Evolutionary conservation across 2,888 invertebrate genomes (phyloP), one percentile per base, ranked within the genome.

Genomic region (Eremobia ochroleuca): DNA sequence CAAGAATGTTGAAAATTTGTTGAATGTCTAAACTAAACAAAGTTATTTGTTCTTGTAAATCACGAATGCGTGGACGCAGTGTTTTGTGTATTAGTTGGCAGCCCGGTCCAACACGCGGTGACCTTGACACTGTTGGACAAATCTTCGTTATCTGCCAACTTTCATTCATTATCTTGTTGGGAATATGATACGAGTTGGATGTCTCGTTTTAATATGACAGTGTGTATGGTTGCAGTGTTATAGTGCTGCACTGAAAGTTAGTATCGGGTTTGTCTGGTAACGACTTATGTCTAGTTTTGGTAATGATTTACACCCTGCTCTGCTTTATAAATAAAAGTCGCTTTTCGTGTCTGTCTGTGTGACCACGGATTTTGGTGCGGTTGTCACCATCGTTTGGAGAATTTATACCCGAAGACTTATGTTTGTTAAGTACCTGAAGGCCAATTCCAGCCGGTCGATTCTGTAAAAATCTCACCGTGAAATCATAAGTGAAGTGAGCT

Each of bases 81-180:
- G 76, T 81, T 86, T 85, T 83, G 85, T 83, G 89, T 89, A 88
- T 87, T 85, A 89, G 90, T 93, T 94, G 94, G 94, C 94, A 93
- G 81, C 78, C 78, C 70, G 67, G 88, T 87, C 79, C 71, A 85
- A 83, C 88, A 91, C 90, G 89, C 91, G 89, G 82, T 82, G 91
- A 88, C 95, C 95, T 95, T 95, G 95, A 95, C 95, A 93, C 92
- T 94, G 92, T 92, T 92, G 91, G 89, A 90, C 89, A 87, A 81
- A 87, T 88, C 84, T 81, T 79, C 85, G 88, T 91, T 93, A 93
- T 94, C 92, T 94, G 94, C 94, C 94, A 94, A 94, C 93, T 92
- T 93, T 92, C 94, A 94, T 94, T 94, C 93, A 94, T 89, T 89
- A 89, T 91, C 90, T 87, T 84, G 85, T 82, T 82, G 79, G 66